These are phyloP conservation scores for Leptinotarsa tumamoca DNA, from an alignment of 2,888 invertebrate species.

Conservation along the genomic window DNA sequence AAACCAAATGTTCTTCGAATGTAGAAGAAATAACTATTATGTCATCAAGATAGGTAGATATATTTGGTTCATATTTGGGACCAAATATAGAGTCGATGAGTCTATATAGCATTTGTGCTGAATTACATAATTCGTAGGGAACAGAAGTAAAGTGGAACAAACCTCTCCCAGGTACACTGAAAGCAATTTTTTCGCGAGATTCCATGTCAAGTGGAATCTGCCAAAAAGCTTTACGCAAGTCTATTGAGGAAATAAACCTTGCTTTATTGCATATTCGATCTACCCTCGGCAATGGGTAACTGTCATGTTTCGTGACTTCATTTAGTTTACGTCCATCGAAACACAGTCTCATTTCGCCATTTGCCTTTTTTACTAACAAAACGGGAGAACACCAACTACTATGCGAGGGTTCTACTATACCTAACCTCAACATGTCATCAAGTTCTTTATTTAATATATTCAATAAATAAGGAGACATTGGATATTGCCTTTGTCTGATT, in stretches of 20 bases:
- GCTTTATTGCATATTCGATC: constrained; percentile 31
- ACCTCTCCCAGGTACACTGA: constrained; percentile 48
- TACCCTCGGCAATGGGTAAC: constrained; percentile 37
- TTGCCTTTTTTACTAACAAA: constrained; percentile 24
- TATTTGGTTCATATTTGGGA: constrained; percentile 46
- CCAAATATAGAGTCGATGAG: constrained; percentile 49
- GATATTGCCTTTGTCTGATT: too few relatives aligned
- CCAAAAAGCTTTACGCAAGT: constrained; percentile 48
- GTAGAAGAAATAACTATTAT: constrained; percentile 54
- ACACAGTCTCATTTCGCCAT: constrained; percentile 3
- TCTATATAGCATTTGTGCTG: constrained; percentile 47
- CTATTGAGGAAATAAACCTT: constrained; percentile 8
- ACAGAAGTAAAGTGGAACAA: constrained; percentile 32
- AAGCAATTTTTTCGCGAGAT: constrained; percentile 52
- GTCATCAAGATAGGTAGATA: constrained; percentile 50
- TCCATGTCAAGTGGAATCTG: constrained; percentile 43
- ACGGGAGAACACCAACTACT: constrained; percentile 52
- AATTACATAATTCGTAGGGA: constrained; percentile 48
- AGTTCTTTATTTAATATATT: constrained; percentile 36
- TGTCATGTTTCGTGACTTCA: constrained; percentile 26
- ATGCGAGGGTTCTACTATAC: constrained; percentile 48
- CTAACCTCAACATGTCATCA: constrained; percentile 47
- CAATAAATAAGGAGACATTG: too few relatives aligned
- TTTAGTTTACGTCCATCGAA: constrained; percentile 35
- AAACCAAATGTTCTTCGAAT: constrained; percentile 45